Evolutionary conservation across 2,888 invertebrate genomes (phyloP).

Genomic region (Schizaphis graminum): DNA sequence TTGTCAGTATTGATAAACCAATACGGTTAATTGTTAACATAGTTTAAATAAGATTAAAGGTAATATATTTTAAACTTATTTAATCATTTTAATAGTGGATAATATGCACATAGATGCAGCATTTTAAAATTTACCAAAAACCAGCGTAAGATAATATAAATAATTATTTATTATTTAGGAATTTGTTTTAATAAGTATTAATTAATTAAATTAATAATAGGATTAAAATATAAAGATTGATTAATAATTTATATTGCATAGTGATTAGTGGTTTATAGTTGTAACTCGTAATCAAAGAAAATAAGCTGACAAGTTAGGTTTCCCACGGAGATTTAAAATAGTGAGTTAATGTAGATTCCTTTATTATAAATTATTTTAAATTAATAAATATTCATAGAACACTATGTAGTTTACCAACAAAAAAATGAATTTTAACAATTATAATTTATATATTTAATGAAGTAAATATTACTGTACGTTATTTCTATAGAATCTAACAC

Average conservation of each 20-base stretch:
- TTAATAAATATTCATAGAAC: background rate
- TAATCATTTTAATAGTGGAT: background rate
- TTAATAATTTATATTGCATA: background rate
- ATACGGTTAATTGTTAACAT: background rate
- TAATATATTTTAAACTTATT: background rate
- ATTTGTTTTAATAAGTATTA: background rate
- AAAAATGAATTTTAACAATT: background rate
- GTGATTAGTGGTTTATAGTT: background rate
- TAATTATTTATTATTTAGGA: background rate
- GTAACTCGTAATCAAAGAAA: background rate
- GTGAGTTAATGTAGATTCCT: background rate
- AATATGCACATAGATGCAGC: background rate
- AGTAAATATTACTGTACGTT: too few relatives aligned
- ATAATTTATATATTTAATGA: too few relatives aligned
- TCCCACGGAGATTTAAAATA: background rate
- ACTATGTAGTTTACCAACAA: background rate
- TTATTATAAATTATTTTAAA: background rate
- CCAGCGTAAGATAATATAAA: background rate
- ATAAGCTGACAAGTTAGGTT: background rate
- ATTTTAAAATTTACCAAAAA: background rate
- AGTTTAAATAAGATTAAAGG: background rate
- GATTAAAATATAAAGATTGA: background rate
- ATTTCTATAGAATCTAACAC: background rate
- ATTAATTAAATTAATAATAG: background rate
- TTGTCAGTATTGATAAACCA: background rate